A percentile compares a stretch with the other conserved stretches of the same genome.
Conservation (phyloP, 2,888 invertebrate genomes). For the Temnothorax unifasciatus region DNA sequence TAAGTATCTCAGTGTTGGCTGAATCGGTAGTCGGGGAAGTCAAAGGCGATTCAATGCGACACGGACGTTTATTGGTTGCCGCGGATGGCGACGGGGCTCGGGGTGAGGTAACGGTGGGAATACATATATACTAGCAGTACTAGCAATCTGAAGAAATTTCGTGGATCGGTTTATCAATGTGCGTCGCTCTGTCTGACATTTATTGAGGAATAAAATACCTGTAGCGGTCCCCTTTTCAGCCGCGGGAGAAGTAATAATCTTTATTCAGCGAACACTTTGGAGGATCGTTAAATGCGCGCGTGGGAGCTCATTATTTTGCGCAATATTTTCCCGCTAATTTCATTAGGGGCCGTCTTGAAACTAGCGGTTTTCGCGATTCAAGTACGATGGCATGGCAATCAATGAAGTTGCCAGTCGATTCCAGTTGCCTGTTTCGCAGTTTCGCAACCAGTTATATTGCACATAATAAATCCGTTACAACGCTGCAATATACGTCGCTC, state of each 20-base stretch:
- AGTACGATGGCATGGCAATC: slow-evolving; percentile 41
- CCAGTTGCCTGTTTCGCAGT: slow-evolving; percentile 58
- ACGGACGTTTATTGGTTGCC: not conserved
- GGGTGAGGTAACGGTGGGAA: not conserved
- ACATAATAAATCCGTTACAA: slow-evolving; percentile 63
- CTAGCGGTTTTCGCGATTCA: slow-evolving; percentile 41
- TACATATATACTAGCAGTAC: not conserved
- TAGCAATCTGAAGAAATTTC: not conserved
- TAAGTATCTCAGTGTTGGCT: not conserved
- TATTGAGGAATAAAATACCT: slow-evolving; percentile 42
- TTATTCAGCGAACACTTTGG: not conserved
- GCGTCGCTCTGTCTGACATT: slow-evolving; percentile 20
- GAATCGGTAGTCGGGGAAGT: not conserved
- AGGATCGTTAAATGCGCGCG: slow-evolving; percentile 46
- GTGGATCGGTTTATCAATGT: not conserved
- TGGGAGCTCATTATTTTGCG: slow-evolving; percentile 23
- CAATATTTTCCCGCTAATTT: slow-evolving; percentile 50
- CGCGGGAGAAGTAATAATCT: slow-evolving; percentile 18
- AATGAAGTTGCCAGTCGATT: slow-evolving; percentile 69
- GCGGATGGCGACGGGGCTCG: not conserved
- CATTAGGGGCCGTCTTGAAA: slow-evolving; percentile 24
- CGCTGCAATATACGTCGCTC: not conserved
- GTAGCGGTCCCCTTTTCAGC: not conserved
- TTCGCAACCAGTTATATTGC: slow-evolving; percentile 59
- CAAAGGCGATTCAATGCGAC: slow-evolving; percentile 17